Evolutionary conservation across 2,888 invertebrate genomes (phyloP), one percentile per base, ranked within the genome.

Genomic region (Drosophila mettleri): DNA sequence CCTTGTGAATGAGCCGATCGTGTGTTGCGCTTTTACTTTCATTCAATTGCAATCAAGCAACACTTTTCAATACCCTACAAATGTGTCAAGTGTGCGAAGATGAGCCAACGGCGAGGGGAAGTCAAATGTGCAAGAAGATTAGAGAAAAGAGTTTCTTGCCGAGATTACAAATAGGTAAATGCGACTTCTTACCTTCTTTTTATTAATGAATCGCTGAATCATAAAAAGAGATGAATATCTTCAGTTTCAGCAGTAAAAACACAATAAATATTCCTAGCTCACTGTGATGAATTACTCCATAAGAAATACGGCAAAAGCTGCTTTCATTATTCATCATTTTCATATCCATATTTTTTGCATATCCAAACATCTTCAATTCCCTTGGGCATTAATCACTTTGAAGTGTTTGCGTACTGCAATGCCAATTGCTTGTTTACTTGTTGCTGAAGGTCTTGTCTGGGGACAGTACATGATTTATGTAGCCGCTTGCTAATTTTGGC

Each of bases 21-120:
- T 69, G 60, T 66, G 49, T 49, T 62, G 64, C 33, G 80, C 83
- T 83, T 88, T 83, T 83, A 88, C 83, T 88, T 88, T 77, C 60
- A 48, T 67, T 63, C 68, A 65, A 78, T 72, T 72, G 31, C 20
- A 57, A 59, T 33, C 46, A 57, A 53, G 57, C 59, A 67, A 65
- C 41, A 49, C 43, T 36, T 59, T 57, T 52, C 27, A 45, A 52
- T 72, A 54, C 45, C n/a, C 39, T 24, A 5, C 6, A 33, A 12
- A 14, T 14, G 33, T 29, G 14, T 24, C 18, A 16, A 16, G 16
- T 10, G 18, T 8, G 22, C 31, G 6, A 7, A 59, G n/a, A 7
- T n/a, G 7, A 22, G 29, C 20, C n/a, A n/a, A 9, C 2, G 29
- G 12, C 8, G 20, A 39, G 2, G 31, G 31, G 14, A 1, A n/a